These are phyloP conservation scores for Serranus cabrilla DNA, from an alignment of 2,797 vertebrate genomes.

Conservation along the genomic window DNA sequence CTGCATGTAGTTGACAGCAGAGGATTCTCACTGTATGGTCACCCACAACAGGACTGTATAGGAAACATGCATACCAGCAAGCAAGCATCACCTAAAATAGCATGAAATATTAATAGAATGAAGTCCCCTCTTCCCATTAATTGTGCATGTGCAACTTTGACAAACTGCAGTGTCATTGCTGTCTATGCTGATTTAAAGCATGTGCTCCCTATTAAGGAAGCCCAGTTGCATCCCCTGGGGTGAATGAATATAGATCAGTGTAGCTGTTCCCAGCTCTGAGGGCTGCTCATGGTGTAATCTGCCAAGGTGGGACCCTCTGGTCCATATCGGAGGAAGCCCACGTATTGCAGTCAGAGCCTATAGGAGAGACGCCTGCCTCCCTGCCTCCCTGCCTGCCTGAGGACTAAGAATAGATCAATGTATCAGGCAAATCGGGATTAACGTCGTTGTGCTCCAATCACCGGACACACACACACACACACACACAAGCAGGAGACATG, in stretches of 20 bases:
- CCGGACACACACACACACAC: constrained; percentile 43
- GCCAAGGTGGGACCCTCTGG: constrained; percentile 69
- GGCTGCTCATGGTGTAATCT: constrained; percentile 44
- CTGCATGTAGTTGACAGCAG: constrained; percentile 54
- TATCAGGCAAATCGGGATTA: constrained; percentile 86
- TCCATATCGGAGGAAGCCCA: constrained; percentile 60
- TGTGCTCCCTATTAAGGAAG: constrained; percentile 50
- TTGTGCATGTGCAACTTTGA: constrained; percentile 61
- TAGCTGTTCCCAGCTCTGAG: constrained; percentile 39
- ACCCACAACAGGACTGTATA: constrained; percentile 4
- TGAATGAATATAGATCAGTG: constrained; percentile 50
- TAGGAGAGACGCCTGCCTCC: constrained; percentile 66
- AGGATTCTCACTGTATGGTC: constrained; percentile 25
- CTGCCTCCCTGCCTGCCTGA: constrained; percentile 51
- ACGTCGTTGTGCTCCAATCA: constrained; percentile 75
- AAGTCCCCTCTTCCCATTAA: not conserved
- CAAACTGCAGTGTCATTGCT: constrained; percentile 80
- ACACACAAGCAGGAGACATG: constrained; percentile 8
- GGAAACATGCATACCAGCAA: not conserved
- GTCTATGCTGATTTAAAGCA: constrained; percentile 47
- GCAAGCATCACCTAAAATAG: not conserved
- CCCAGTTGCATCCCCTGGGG: constrained; percentile 23
- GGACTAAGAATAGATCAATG: constrained; percentile 87
- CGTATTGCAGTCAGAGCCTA: constrained; percentile 69
- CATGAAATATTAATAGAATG: not conserved